phyloP scores from a whole-genome alignment of 2,797 vertebrate species.

The Enteromius unitaeniatus region DNA sequence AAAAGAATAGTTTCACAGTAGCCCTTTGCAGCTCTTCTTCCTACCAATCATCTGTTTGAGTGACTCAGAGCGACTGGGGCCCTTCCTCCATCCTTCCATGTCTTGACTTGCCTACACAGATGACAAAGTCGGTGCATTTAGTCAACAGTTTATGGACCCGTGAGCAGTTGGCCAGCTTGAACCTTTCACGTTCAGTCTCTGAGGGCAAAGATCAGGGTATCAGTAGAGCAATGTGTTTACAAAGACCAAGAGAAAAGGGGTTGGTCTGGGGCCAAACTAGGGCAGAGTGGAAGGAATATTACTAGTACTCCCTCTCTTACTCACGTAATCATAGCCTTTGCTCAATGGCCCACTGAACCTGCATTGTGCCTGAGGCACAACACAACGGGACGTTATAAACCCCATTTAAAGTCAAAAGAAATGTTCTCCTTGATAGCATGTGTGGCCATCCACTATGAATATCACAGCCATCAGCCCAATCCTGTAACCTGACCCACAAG shows the following conservation, averaged over 20 bases:
- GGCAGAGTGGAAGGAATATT: constrained; percentile 27
- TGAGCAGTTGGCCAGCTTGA: constrained; percentile 16
- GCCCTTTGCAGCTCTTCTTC: not conserved
- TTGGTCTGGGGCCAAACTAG: constrained; percentile 40
- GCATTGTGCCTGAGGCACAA: not conserved
- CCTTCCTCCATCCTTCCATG: constrained; percentile 30
- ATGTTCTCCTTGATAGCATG: constrained; percentile 10
- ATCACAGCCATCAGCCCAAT: not conserved
- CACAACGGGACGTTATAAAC: constrained; percentile 42
- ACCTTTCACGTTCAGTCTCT: not conserved
- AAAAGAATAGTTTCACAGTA: not conserved
- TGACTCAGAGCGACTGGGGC: constrained; percentile 66
- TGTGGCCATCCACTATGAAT: not conserved
- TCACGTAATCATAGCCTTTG: not conserved
- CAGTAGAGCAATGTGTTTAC: constrained; percentile 43
- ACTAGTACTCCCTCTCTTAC: not conserved
- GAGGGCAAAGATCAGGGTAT: constrained; percentile 54
- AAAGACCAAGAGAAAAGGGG: constrained; percentile 28
- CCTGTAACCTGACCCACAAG: constrained; percentile 13
- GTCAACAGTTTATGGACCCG: not conserved
- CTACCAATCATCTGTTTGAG: constrained; percentile 32
- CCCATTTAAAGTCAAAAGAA: constrained; percentile 14
- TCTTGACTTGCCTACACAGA: constrained; percentile 50
- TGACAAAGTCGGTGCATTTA: not conserved
- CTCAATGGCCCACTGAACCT: constrained; percentile 28